Evolutionary conservation across 2,113 vertebrate genomes (phyloP).

Genomic region (Melospiza georgiana): DNA sequence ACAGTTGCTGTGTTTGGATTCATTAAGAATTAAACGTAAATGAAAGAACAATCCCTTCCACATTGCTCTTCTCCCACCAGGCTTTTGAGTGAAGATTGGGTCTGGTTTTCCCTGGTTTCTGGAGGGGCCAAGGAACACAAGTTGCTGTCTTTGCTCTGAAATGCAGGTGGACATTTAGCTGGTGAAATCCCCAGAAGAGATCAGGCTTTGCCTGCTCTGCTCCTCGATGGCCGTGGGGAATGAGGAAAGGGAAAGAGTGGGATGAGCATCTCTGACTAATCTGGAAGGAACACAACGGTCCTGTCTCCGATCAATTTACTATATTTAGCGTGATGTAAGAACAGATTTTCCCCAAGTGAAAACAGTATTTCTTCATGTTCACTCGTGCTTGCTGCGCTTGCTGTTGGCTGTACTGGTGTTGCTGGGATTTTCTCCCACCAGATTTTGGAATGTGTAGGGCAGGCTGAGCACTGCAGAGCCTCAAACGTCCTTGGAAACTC

Average conservation of each 20-base stretch:
- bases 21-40: background rate
- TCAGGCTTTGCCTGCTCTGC: background rate
- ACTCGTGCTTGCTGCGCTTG: accelerated
- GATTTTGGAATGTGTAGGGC: background rate
- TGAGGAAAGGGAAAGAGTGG: background rate
- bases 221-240: background rate
- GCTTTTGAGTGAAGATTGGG: background rate
- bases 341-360: background rate
- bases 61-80: background rate
- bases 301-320: background rate
- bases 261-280: background rate
- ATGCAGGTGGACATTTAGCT: background rate
- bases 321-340: background rate
- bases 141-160: background rate
- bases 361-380: background rate
- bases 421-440: background rate
- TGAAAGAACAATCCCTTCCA: background rate
- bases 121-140: background rate
- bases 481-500: background rate
- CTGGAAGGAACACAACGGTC: background rate
- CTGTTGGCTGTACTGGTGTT: accelerated
- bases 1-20: background rate
- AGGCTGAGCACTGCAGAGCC: background rate
- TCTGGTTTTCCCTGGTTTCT: background rate
- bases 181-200: background rate